These are phyloP conservation scores for Eurystomus gularis DNA, from an alignment of 2,113 vertebrate species.

Conservation along the genomic window DNA sequence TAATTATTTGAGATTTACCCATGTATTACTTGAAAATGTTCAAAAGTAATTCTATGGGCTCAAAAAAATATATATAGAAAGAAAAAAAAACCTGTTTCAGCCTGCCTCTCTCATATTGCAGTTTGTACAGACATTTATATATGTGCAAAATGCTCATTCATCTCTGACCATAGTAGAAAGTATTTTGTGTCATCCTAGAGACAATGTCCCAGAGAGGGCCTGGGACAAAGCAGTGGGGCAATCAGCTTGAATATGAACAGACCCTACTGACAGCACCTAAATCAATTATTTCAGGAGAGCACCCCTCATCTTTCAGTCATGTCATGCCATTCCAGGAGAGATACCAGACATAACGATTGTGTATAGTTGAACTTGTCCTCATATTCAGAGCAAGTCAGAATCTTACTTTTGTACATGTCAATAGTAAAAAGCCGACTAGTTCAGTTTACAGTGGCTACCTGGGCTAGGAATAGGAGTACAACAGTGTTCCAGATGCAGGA, in stretches of 20 bases:
- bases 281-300: background rate
- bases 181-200: background rate
- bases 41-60: background rate
- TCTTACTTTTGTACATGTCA: background rate
- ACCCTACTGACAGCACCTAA: background rate
- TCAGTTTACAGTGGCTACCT: background rate
- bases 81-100: accelerated
- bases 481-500: background rate
- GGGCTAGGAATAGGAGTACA: background rate
- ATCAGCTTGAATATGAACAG: background rate
- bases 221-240: background rate
- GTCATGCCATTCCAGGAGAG: background rate
- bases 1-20: background rate
- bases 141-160: background rate
- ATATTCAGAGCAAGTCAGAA: background rate
- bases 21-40: background rate
- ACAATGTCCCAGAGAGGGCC: background rate
- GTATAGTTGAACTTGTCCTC: background rate
- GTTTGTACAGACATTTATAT: background rate
- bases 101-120: background rate
- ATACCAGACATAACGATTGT: background rate
- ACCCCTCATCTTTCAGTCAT: background rate
- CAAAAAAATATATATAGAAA: background rate
- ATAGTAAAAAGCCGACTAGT: background rate
- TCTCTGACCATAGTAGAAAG: background rate